Conservation (phyloP, 2,797 vertebrate species). For the Botia almorhae region DNA sequence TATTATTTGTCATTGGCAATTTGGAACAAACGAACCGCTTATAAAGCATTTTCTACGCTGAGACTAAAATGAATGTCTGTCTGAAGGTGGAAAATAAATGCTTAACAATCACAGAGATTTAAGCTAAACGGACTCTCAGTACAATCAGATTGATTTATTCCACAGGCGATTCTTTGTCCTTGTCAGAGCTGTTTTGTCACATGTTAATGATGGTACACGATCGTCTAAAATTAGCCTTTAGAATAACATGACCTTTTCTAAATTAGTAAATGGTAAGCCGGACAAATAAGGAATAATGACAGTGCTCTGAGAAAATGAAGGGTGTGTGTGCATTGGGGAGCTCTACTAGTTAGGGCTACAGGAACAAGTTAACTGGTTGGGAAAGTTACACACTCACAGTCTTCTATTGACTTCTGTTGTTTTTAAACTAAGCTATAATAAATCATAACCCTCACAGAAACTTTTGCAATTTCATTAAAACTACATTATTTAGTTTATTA, state of each 20-base stretch:
- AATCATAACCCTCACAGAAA: too few relatives aligned
- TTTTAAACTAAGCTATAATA: too few relatives aligned
- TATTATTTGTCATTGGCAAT: conserved; percentile 19
- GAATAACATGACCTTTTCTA: conserved; percentile 45
- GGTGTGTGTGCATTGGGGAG: not conserved
- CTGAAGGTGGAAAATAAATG: not conserved
- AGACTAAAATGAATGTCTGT: not conserved
- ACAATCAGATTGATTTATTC: conserved; percentile 20
- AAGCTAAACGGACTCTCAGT: conserved; percentile 1
- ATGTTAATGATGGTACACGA: conserved; percentile 12
- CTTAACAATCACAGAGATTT: conserved; percentile 29
- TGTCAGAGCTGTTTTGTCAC: conserved; percentile 33
- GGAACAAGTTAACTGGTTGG: not conserved
- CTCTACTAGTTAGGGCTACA: not conserved
- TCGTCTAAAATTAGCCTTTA: conserved; percentile 24
- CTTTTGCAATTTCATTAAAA: too few relatives aligned
- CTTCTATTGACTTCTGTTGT: not conserved
- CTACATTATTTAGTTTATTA: too few relatives aligned
- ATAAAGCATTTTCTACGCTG: conserved; percentile 17
- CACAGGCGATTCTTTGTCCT: conserved; percentile 15
- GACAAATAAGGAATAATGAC: conserved; percentile 38
- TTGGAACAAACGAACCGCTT: conserved; percentile 17
- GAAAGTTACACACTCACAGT: not conserved
- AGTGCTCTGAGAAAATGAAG: not conserved
- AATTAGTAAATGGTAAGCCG: conserved; percentile 8